phyloP scores from a whole-genome alignment of 2,888 invertebrate genomes.

The Amphipyra tragopoginis region DNA sequence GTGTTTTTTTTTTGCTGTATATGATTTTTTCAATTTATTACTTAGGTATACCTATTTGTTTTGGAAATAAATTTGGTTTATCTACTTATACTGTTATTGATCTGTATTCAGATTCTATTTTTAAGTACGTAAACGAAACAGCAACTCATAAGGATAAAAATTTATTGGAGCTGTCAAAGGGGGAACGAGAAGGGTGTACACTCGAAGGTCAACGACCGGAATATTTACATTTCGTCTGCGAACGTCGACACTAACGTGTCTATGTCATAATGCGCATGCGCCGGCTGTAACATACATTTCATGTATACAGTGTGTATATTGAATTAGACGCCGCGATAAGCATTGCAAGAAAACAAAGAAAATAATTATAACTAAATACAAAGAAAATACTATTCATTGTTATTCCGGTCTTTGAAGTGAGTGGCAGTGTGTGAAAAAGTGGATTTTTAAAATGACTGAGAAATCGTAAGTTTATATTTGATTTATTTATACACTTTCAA shows the following conservation, averaged over 20 bases:
- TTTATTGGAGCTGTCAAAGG: neutral
- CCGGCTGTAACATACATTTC: neutral
- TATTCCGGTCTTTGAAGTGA: conserved; percentile 6
- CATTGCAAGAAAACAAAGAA: conserved; percentile 12
- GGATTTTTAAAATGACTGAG: conserved; percentile 21
- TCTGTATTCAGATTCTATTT: too few relatives aligned
- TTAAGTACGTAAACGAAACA: too few relatives aligned
- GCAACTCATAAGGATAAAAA: conserved; percentile 8
- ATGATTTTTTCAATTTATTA: too few relatives aligned
- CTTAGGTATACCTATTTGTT: too few relatives aligned
- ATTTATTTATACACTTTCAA: too few relatives aligned
- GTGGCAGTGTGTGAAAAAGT: conserved; percentile 14
- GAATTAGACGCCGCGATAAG: conserved; percentile 34
- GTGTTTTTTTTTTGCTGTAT: too few relatives aligned
- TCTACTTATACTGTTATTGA: too few relatives aligned
- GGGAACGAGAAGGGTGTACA: conserved; percentile 27
- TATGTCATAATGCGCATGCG: conserved; percentile 23
- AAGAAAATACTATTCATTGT: conserved; percentile 8
- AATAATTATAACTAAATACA: neutral
- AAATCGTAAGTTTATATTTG: conserved; percentile 38
- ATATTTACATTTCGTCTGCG: conserved; percentile 25
- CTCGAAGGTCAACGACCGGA: conserved; percentile 25
- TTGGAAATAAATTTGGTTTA: too few relatives aligned
- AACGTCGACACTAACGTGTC: conserved; percentile 8
- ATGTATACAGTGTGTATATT: neutral